Evolutionary conservation across 2,888 invertebrate genomes (phyloP), one percentile per base, ranked within the genome.

Genomic region (Orthosia cruda): DNA sequence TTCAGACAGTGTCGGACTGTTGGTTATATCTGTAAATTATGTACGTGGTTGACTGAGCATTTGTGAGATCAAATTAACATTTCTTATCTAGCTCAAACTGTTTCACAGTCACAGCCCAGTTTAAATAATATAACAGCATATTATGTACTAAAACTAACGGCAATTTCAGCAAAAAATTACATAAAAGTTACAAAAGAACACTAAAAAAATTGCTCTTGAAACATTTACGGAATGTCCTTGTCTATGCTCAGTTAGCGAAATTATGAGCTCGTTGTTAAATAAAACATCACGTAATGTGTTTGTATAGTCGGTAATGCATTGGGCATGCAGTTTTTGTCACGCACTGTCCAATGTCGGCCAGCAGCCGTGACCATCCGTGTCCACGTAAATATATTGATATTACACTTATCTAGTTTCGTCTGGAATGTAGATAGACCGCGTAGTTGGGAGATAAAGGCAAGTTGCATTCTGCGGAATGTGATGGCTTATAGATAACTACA

Each of bases 251-350:
- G 81, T 68, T 80, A 84, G 47, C 66, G 32, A 71, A 78, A 81
- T 74, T 85, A 85, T 55, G 69, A 74, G 52, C 16, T 55, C 9
- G 67, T 23, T 80, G 85, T 74, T 82, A 88, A 87, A 72, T 71
- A 85, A 86, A 89, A 84, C 76, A 75, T 85, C 91, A 89, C 90
- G 89, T 88, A 81, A 79, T 68, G 47, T 71, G 40, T 69, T 64
- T 63, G 26, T 59, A 32, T 72, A 62, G 66, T 68, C 65, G 54
- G 73, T 74, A 80, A 83, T 81, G 79, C 83, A 82, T 84, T 74
- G 71, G 61, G 57, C 77, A 76, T 86, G 85, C 86, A 83, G 68
- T 76, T 80, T 83, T 74, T 86, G 87, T 89, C 90, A 88, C 87
- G 89, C 79, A 74, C 80, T 54, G 13, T 45, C 67, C 89, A 90